Evolutionary conservation across 2,113 vertebrate species (phyloP), one percentile per base, ranked within the genome.

Genomic region (Rhegmatorhina hoffmannsi): DNA sequence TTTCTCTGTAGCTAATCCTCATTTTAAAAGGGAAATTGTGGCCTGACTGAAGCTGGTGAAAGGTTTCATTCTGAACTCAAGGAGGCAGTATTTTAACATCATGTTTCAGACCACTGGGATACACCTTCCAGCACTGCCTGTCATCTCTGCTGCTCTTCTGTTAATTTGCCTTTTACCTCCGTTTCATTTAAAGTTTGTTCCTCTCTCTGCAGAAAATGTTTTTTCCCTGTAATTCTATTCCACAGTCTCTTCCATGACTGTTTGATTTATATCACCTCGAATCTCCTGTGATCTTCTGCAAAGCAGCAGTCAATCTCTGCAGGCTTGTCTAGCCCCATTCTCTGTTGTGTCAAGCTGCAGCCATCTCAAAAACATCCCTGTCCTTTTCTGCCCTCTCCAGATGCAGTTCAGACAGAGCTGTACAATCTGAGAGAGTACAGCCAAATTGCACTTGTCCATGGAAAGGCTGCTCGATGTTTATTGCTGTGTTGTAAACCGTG

Each of bases 241-340:
- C 46, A 68, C 84, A 60, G 66, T 79, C 53, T 28, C 25, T 87
- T 46, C 59, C 1, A 0, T 67, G 64, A 31, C 60, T 33, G 18
- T 23, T 55, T 8, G 36, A 70, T 90, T 86, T 59, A 11, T 34
- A 18, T 17, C 1, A 0, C 47, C 53, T 69, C 0, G 0, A 43
- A n/a, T 29, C 25, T 74, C 43, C 34, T 1, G 0, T 43, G 25
- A 43, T 84, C n/a, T 72, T 53, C 62, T 62, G 36, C 58, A 56
- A 21, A 49, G 63, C 46, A 47, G 72, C 85, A 60, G 18, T n/a
- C 33, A 74, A 53, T 20, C 24, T 46, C 75, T 66, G 34, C 56
- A 3, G 21, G 11, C 44, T 53, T 55, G 58, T 56, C 69, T 17
- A 67, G 1, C n/a, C 6, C 47, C 31, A 2, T 62, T 69, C 44